Conservation (phyloP, 2,113 vertebrate genomes). For the Corythoichthys haematopterus region DNA sequence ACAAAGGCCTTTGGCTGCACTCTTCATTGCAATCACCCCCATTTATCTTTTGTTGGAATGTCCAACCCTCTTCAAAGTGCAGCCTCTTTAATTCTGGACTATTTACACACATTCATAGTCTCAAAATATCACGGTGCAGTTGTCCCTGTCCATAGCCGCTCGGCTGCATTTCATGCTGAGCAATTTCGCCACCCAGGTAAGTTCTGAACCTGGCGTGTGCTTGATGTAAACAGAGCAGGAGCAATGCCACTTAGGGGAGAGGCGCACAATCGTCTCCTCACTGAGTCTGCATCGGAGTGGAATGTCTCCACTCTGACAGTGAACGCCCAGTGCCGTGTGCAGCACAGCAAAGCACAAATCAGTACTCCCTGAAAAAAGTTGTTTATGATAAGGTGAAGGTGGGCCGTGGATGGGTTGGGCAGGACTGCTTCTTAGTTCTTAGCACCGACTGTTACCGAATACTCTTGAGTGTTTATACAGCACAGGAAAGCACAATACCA, state of each 20-base stretch:
- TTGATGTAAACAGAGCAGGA: slow-evolving; percentile 46
- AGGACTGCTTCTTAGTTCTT: slow-evolving; percentile 60
- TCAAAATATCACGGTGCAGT: slow-evolving; percentile 24
- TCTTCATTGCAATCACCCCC: slow-evolving; percentile 34
- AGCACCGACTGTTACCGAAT: slow-evolving; percentile 79
- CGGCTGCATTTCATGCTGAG: slow-evolving; percentile 20
- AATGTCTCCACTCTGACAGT: slow-evolving; percentile 50
- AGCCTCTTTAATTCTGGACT: slow-evolving; percentile 45
- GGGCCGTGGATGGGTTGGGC: slow-evolving; percentile 54
- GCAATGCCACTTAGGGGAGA: slow-evolving; percentile 21
- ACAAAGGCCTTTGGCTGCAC: slow-evolving; percentile 62
- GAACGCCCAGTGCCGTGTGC: slow-evolving; percentile 43
- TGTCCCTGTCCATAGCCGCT: slow-evolving; percentile 10
- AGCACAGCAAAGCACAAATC: slow-evolving; percentile 36
- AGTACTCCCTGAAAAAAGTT: slow-evolving; percentile 57
- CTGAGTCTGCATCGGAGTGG: slow-evolving; percentile 41
- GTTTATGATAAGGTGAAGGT: slow-evolving; percentile 63
- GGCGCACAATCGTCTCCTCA: slow-evolving; percentile 34
- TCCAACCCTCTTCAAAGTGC: slow-evolving; percentile 40
- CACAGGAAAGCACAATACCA: slow-evolving; percentile 63
- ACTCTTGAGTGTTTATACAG: slow-evolving; percentile 72
- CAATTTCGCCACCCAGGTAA: slow-evolving; percentile 38
- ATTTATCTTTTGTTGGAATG: slow-evolving; percentile 61
- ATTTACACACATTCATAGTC: slow-evolving; percentile 36
- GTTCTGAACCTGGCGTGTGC: slow-evolving; percentile 42